Conservation (phyloP, 2,797 vertebrate species). For the Sebastolobus alascanus region DNA sequence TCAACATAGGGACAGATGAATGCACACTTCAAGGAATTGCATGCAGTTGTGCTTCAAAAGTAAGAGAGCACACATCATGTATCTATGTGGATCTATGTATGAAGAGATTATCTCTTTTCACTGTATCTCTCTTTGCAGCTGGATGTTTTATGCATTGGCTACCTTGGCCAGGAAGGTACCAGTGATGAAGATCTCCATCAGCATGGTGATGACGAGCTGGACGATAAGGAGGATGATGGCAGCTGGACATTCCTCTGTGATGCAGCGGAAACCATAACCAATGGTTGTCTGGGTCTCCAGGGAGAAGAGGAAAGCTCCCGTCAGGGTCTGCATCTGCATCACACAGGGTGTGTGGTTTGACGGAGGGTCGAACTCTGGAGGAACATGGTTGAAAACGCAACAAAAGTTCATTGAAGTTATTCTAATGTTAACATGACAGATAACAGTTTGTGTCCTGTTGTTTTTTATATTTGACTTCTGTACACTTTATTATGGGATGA, state of each 20-base stretch:
- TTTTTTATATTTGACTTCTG: background rate
- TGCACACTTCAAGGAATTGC: background rate
- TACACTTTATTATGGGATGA: background rate
- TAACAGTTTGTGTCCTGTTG: background rate
- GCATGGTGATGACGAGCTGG: slow-evolving; percentile 96
- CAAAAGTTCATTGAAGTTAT: background rate
- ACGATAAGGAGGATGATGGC: slow-evolving; percentile 95
- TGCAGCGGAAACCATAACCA: slow-evolving; percentile 97
- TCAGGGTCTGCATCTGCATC: slow-evolving; percentile 95
- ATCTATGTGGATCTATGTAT: background rate
- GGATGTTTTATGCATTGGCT: background rate
- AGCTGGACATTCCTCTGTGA: slow-evolving; percentile 95
- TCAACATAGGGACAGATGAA: background rate
- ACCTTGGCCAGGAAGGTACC: slow-evolving; percentile 98
- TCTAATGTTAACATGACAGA: background rate
- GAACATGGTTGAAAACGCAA: slow-evolving; percentile 3
- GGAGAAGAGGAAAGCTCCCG: slow-evolving; percentile 97
- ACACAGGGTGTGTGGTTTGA: slow-evolving; percentile 98
- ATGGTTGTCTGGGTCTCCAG: slow-evolving; percentile 98
- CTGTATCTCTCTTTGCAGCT: background rate
- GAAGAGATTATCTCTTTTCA: background rate
- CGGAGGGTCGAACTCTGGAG: slow-evolving; percentile 90
- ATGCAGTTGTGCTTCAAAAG: background rate
- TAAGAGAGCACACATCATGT: background rate
- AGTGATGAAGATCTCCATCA: slow-evolving; percentile 98